Percentiles rank a stretch among this genome's conserved stretches.
Evolutionary conservation across 23 tunicate genomes (phyloP).

Genomic region (Ascidia mentula): DNA sequence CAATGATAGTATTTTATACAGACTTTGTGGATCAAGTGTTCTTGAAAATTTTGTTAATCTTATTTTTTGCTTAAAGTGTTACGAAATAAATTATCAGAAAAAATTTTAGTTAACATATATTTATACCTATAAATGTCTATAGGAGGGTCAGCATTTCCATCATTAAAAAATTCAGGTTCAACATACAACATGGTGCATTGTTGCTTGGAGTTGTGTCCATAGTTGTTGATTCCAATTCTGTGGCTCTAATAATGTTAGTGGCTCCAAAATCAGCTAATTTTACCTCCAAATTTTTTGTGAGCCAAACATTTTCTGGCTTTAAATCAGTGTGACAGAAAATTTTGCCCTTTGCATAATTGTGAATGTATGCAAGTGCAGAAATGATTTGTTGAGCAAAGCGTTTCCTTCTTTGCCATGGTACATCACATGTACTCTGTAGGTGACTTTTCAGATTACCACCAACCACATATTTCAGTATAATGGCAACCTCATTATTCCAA

Average conservation of each 20-base stretch:
- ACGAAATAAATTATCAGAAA: too few relatives aligned
- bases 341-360: not conserved
- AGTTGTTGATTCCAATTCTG: not conserved
- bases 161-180: not conserved
- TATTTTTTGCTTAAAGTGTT: too few relatives aligned
- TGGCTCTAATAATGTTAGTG: not conserved
- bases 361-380: not conserved
- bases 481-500: conserved; percentile 2
- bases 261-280: conserved; percentile 2
- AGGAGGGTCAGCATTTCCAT: not conserved
- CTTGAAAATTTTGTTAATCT: too few relatives aligned
- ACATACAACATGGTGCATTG: not conserved
- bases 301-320: not conserved
- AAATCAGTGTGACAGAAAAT: not conserved
- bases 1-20: too few relatives aligned
- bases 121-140: not conserved
- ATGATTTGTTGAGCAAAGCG: not conserved
- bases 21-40: too few relatives aligned
- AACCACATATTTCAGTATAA: not conserved
- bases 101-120: too few relatives aligned
- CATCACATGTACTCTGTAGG: not conserved
- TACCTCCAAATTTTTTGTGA: not conserved
- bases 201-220: not conserved
- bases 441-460: not conserved
- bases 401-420: not conserved